Conservation (phyloP, 2,797 vertebrate species). For the Pelochelys cantorii region DNA sequence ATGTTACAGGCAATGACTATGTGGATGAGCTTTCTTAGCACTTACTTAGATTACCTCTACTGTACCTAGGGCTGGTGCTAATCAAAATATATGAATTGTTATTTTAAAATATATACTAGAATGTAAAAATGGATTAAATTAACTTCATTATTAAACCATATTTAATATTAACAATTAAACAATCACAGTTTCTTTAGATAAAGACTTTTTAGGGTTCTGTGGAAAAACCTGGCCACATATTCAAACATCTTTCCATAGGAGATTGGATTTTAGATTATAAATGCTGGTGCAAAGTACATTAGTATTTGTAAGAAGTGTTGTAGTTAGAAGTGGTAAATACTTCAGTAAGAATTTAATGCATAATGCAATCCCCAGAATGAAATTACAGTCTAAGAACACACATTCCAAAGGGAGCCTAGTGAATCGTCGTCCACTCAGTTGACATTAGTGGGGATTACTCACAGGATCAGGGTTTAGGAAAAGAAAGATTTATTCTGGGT, state of each 20-base stretch:
- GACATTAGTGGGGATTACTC: neutral
- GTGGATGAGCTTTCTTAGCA: neutral
- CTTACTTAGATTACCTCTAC: accelerated
- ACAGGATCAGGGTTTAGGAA: neutral
- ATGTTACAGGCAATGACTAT: accelerated
- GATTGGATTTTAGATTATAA: neutral
- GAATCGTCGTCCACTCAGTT: neutral
- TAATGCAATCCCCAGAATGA: neutral
- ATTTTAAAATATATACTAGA: neutral
- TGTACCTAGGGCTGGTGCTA: neutral
- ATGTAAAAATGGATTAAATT: neutral
- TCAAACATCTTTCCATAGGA: neutral
- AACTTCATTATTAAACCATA: neutral
- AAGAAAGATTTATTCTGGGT: neutral
- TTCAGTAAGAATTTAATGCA: neutral
- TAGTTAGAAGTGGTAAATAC: neutral
- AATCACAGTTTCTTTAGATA: neutral
- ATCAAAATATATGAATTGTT: neutral
- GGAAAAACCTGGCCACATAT: neutral
- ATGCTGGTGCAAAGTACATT: neutral
- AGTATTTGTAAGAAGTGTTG: neutral
- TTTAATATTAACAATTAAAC: neutral
- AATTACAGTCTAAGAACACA: neutral
- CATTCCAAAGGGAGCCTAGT: neutral
- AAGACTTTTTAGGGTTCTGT: neutral